phyloP scores from a whole-genome alignment of 2,888 invertebrate genomes.

The Herminia tarsipennalis region DNA sequence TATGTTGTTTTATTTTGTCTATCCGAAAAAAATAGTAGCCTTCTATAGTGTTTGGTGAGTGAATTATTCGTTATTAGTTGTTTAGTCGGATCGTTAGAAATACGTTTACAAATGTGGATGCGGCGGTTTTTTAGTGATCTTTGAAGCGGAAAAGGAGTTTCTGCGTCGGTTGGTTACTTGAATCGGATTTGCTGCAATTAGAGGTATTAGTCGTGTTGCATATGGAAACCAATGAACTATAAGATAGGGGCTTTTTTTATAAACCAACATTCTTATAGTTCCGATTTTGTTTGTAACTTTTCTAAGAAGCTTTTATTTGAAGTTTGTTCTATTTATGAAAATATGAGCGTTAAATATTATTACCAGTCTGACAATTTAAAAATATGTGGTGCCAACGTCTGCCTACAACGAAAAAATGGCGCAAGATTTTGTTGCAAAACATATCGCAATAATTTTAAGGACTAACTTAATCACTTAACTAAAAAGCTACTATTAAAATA shows the following conservation, averaged over 20 bases:
- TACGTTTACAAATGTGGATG: conserved; percentile 71
- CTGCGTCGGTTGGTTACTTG: conserved; percentile 67
- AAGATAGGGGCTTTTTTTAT: conserved; percentile 41
- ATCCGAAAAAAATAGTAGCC: conserved; percentile 44
- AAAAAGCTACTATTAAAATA: no score
- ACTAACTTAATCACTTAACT: no score
- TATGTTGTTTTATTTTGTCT: conserved; percentile 70
- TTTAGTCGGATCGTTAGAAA: conserved; percentile 65
- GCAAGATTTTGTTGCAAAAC: no score
- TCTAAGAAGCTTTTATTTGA: conserved; percentile 16
- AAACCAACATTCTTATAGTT: conserved; percentile 25
- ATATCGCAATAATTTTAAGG: no score
- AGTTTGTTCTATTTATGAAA: conserved; percentile 3
- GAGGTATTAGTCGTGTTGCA: conserved; percentile 58
- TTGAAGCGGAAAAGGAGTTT: conserved; percentile 71
- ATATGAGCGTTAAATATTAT: not conserved
- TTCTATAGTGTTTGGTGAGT: conserved; percentile 61
- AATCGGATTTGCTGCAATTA: conserved; percentile 79
- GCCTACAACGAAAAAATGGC: no score
- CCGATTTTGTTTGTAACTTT: conserved; percentile 21
- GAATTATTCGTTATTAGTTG: conserved; percentile 74
- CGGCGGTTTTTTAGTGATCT: conserved; percentile 59
- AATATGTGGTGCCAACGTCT: no score
- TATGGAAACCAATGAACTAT: conserved; percentile 46
- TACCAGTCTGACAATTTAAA: no score